Percentiles rank a stretch among this genome's conserved stretches.
Conservation (phyloP, 2,888 invertebrate genomes). For the Drosophila pullipes region DNA sequence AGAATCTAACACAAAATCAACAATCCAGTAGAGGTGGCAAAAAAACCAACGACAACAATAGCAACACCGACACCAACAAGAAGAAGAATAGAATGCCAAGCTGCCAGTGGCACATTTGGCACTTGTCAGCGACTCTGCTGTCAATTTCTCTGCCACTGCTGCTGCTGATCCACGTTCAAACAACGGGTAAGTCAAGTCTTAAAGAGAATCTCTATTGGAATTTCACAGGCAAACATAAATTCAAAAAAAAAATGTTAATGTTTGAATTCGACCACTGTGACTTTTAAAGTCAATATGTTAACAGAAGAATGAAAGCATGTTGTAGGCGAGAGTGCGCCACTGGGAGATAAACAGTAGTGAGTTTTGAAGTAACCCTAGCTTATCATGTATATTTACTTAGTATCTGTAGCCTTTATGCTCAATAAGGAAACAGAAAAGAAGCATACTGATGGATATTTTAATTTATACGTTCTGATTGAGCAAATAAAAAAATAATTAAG, state of each 20-base stretch:
- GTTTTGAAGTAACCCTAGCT: neutral
- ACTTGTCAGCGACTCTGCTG: slow-evolving; percentile 56
- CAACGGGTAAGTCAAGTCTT: slow-evolving; percentile 61
- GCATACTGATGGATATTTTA: neutral
- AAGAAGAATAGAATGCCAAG: slow-evolving; percentile 60
- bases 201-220: slow-evolving; percentile 42
- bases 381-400: neutral
- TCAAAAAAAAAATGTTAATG: slow-evolving; percentile 46
- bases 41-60: slow-evolving; percentile 16
- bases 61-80: slow-evolving; percentile 14
- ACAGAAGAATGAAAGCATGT: neutral
- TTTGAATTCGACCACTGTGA: slow-evolving; percentile 9
- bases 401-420: neutral
- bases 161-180: slow-evolving; percentile 42
- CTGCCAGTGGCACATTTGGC: slow-evolving; percentile 52
- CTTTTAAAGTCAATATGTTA: slow-evolving; percentile 34
- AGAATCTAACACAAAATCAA: slow-evolving; percentile 55
- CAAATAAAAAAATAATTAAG: no score
- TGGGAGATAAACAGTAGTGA: neutral
- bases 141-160: slow-evolving; percentile 52
- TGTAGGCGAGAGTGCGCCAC: neutral
- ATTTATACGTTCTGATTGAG: neutral
- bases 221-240: slow-evolving; percentile 50
- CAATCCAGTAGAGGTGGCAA: slow-evolving; percentile 41
- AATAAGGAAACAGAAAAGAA: neutral